These are phyloP conservation scores for Lasioglossum leucozonium DNA, from an alignment of 2,888 invertebrate species.

Conservation along the genomic window DNA sequence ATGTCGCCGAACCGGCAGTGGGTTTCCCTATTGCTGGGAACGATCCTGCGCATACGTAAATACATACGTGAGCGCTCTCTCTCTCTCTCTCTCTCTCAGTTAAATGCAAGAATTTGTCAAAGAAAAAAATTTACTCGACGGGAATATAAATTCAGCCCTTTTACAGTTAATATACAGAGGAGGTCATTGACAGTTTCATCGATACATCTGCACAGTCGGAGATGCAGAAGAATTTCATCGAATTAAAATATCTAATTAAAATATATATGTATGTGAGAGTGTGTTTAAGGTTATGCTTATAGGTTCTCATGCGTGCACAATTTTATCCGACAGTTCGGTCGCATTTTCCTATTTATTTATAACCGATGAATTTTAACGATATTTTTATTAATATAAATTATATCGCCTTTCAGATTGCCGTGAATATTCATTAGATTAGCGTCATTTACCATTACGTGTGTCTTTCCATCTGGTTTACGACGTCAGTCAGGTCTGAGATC, in stretches of 20 bases:
- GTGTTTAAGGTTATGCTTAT: not conserved
- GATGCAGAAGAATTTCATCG: not conserved
- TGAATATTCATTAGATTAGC: not conserved
- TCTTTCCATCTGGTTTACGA: not conserved
- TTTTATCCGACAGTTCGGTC: not conserved
- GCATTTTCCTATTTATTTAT: not conserved
- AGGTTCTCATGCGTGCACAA: not conserved
- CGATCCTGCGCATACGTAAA: constrained; percentile 22
- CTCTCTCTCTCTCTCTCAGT: not conserved
- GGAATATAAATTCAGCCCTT: not conserved
- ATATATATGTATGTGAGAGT: not conserved
- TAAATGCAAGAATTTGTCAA: not conserved
- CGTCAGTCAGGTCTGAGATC: not conserved
- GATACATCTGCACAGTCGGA: not conserved
- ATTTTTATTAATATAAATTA: not conserved
- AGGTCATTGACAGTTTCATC: not conserved
- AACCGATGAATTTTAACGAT: not conserved
- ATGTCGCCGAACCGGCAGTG: constrained; percentile 66
- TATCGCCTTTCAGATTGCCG: not conserved
- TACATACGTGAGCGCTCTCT: not conserved
- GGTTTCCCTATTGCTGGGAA: constrained; percentile 31
- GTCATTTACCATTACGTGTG: not conserved
- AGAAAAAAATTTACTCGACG: not conserved
- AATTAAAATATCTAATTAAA: not conserved
- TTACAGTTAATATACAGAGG: not conserved